phyloP scores from a whole-genome alignment of 1,140 invertebrate species.

The Phthorimaea operculella region DNA sequence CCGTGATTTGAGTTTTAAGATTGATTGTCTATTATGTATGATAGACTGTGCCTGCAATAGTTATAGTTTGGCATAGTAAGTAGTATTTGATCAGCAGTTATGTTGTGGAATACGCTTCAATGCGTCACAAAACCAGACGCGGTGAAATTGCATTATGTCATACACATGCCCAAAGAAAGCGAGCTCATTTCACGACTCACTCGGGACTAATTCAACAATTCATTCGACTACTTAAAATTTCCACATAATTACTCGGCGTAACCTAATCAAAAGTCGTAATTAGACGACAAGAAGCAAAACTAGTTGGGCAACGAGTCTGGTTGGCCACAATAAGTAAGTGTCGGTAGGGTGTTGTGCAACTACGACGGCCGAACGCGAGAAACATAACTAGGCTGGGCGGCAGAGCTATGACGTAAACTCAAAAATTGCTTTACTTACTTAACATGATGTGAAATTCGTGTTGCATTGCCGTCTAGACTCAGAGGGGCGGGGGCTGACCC shows the following conservation, averaged over 20 bases:
- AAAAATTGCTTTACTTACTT: slow-evolving; percentile 67
- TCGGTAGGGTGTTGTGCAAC: slow-evolving; percentile 64
- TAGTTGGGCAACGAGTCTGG: slow-evolving; percentile 51
- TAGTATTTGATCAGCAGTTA: too few relatives aligned
- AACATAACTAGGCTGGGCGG: slow-evolving; percentile 65
- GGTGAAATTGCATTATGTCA: slow-evolving; percentile 1
- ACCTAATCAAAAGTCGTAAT: slow-evolving; percentile 52
- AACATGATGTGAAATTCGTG: slow-evolving; percentile 58
- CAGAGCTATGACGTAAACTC: slow-evolving; percentile 62
- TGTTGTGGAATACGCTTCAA: not conserved
- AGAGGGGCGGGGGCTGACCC: slow-evolving; percentile 41
- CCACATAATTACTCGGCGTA: slow-evolving; percentile 32
- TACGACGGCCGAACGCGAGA: slow-evolving; percentile 63
- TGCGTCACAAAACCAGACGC: not conserved
- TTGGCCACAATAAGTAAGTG: slow-evolving; percentile 58
- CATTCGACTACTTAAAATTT: slow-evolving; percentile 15
- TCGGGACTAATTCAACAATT: slow-evolving; percentile 1
- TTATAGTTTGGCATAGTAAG: too few relatives aligned
- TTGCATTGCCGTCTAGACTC: slow-evolving; percentile 42
- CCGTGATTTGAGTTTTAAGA: too few relatives aligned
- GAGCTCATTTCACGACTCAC: not conserved
- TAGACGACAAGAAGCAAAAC: slow-evolving; percentile 59
- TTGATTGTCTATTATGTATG: too few relatives aligned
- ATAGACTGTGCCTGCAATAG: too few relatives aligned
- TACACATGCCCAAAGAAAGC: not conserved